phyloP scores from a whole-genome alignment of 2,888 invertebrate species.

The Oscheius sp. region DNA sequence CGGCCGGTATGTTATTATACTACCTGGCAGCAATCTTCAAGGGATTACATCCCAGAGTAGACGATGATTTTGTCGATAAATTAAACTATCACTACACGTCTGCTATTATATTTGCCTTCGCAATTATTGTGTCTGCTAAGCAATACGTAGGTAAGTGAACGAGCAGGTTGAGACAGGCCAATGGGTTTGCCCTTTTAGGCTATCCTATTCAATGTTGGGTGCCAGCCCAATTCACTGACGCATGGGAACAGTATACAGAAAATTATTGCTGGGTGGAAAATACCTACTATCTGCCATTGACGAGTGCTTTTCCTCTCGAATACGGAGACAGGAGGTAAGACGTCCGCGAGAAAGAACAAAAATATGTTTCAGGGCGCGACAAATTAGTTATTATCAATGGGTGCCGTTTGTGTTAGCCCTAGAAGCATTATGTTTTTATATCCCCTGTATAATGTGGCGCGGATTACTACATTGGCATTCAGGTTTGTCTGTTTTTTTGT shows the following conservation, averaged over 20 bases:
- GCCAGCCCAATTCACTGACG: constrained; percentile 76
- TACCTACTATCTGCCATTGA: constrained; percentile 76
- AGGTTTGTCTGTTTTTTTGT: constrained; percentile 53
- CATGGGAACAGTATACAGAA: constrained; percentile 77
- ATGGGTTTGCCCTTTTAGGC: constrained; percentile 50
- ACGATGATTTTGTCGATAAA: constrained; percentile 73
- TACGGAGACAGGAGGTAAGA: constrained; percentile 73
- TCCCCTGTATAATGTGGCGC: constrained; percentile 77
- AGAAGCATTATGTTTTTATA: constrained; percentile 76
- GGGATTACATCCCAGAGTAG: constrained; percentile 73
- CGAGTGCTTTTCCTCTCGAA: constrained; percentile 73
- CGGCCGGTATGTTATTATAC: constrained; percentile 73
- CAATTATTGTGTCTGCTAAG: constrained; percentile 74
- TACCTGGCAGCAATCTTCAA: constrained; percentile 74
- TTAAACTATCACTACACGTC: constrained; percentile 73
- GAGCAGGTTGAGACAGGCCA: neutral
- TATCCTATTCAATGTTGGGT: constrained; percentile 75
- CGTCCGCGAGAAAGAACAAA: neutral
- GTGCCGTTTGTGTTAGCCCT: constrained; percentile 76
- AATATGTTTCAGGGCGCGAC: constrained; percentile 65
- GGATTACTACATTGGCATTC: constrained; percentile 75
- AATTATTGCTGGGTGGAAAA: constrained; percentile 77
- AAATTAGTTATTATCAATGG: constrained; percentile 74
- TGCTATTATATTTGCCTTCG: constrained; percentile 74
- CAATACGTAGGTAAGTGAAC: constrained; percentile 71